These are phyloP conservation scores for Trachelus troglodyta DNA, from an alignment of 2,888 invertebrate species.

Conservation along the genomic window DNA sequence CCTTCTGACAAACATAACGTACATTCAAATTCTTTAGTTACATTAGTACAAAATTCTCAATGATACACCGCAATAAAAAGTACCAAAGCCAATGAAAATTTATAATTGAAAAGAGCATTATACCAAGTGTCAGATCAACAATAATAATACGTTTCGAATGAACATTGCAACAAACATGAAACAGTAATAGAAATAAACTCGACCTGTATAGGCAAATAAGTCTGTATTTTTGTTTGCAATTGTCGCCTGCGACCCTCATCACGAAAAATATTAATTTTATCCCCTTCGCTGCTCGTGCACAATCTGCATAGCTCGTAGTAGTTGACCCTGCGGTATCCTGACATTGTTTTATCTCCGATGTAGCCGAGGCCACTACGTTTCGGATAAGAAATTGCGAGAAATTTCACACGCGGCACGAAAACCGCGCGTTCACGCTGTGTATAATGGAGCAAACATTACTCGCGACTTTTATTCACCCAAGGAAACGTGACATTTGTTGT, in stretches of 20 bases:
- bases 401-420: not conserved
- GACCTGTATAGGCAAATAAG: conserved; percentile 74
- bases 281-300: conserved; percentile 75
- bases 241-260: conserved; percentile 75
- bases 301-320: conserved; percentile 79
- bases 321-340: conserved; percentile 77
- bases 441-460: conserved; percentile 4
- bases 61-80: not conserved
- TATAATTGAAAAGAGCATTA: not conserved
- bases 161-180: not conserved
- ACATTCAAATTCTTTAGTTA: not conserved
- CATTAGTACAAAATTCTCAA: not conserved
- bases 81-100: not conserved
- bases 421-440: not conserved
- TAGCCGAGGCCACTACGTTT: not conserved
- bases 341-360: conserved; percentile 66
- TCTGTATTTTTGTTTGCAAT: conserved; percentile 74
- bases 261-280: conserved; percentile 76
- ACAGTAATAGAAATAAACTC: conserved; percentile 11
- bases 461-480: conserved; percentile 9
- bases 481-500: conserved; percentile 21
- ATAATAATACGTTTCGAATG: conserved; percentile 1
- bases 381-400: not conserved
- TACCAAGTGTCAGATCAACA: not conserved
- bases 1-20: not conserved